Conservation (phyloP, 2,113 vertebrate species). For the Cyanistes caeruleus region DNA sequence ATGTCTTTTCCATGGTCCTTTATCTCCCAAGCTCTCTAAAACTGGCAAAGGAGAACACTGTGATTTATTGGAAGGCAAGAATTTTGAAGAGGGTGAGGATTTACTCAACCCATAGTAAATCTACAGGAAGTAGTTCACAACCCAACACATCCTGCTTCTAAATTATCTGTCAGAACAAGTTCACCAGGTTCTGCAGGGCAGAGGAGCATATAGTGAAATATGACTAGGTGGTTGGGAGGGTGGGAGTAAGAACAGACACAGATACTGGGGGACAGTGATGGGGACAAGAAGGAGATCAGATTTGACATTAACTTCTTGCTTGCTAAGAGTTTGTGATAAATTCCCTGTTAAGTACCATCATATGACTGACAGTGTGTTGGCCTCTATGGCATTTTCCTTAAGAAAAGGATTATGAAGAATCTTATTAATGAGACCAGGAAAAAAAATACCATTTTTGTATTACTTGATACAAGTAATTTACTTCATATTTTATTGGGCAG, state of each 20-base stretch:
- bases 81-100: not conserved
- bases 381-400: not conserved
- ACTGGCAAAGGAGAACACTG: not conserved
- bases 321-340: not conserved
- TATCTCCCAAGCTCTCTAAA: not conserved
- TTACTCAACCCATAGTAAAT: not conserved
- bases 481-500: not conserved
- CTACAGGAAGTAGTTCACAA: not conserved
- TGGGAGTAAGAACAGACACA: fast-evolving
- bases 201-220: not conserved
- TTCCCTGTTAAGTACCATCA: not conserved
- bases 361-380: not conserved
- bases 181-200: not conserved
- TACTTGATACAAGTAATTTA: not conserved
- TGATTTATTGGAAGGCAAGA: not conserved
- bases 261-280: fast-evolving
- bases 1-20: not conserved
- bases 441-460: not conserved
- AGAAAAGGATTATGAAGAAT: not conserved
- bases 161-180: not conserved
- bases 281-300: not conserved
- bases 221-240: fast-evolving
- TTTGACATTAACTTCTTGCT: not conserved
- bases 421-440: not conserved
- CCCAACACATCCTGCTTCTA: not conserved